Evolutionary conservation across 2,113 vertebrate species (phyloP), one percentile per base, ranked within the genome.

Genomic region (Toxotes chatareus): DNA sequence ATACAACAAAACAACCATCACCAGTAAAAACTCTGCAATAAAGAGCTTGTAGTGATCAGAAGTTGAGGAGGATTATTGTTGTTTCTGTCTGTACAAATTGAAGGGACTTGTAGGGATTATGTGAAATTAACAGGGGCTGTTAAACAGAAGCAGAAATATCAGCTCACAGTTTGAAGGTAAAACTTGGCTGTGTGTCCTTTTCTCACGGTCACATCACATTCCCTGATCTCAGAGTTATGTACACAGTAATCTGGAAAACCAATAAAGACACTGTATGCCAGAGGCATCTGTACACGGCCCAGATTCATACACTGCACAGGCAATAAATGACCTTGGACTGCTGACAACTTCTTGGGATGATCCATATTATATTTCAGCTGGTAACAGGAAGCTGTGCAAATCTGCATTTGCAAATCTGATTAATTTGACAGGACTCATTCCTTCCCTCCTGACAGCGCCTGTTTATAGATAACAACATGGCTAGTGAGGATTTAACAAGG

Each of bases 201-300:
- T 13, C 68, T 44, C 13, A 4, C 42, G 11, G 36, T 38, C 40
- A 32, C 38, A 51, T 69, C 36, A 44, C 67, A 16, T 66, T 34
- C 44, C 17, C 66, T 61, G 23, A 86, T 69, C 70, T 73, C 32
- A 38, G 4, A 73, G 66, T 79, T 88, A 83, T 79, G 80, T 55
- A 23, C 76, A 68, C 49, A 76, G 66, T 83, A 79, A 89, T 88
- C 77, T 88, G 82, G 75, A 76, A 83, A 85, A 72, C 83, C 51
- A 87, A 74, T 86, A 42, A 27, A 75, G 76, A 85, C 56, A 74
- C 74, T 19, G 17, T 66, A 85, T 23, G 76, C 80, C 72, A 31
- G 67, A 65, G 86, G 59, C 70, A 84, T 70, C 27, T 76, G 80
- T 16, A 63, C 79, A 34, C 5, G 68, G 53, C 47, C 65, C 61